Evolutionary conservation across 2,888 invertebrate genomes (phyloP).

Genomic region (Cephonodes hylas): DNA sequence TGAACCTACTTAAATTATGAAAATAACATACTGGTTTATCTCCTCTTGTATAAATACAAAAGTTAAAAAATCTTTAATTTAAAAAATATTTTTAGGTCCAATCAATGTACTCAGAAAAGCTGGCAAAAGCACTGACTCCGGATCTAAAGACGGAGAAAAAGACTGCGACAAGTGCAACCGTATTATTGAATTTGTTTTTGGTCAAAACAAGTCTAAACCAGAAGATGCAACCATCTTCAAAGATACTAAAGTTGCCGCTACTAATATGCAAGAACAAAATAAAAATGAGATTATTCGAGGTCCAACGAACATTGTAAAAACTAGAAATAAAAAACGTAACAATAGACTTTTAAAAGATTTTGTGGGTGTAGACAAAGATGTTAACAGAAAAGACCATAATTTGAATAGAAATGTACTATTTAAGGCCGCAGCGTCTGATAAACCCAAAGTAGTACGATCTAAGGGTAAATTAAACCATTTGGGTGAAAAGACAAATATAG

Average conservation of each 20-base stretch:
- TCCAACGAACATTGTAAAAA: background rate
- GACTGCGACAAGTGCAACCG: slow-evolving; percentile 29
- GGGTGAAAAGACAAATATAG: no score
- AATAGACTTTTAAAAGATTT: background rate
- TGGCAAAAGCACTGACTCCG: slow-evolving; percentile 30
- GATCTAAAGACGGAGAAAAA: slow-evolving; percentile 21
- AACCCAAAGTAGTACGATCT: background rate
- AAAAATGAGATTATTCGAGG: background rate
- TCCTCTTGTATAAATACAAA: no score
- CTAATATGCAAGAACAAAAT: background rate
- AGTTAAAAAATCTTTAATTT: background rate
- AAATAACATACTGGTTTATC: no score
- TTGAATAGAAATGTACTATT: background rate
- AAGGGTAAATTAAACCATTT: background rate
- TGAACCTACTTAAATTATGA: no score
- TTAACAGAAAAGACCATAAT: background rate
- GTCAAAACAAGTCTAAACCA: slow-evolving; percentile 18
- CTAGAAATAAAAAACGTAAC: background rate
- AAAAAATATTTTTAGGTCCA: slow-evolving; percentile 39
- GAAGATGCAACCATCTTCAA: background rate
- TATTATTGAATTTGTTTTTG: slow-evolving; percentile 33
- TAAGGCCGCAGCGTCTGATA: background rate
- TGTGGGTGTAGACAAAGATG: background rate
- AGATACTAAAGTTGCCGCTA: background rate
- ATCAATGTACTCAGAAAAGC: slow-evolving; percentile 26